Conservation (phyloP, 2,888 invertebrate species). For the Erynnis tages region DNA sequence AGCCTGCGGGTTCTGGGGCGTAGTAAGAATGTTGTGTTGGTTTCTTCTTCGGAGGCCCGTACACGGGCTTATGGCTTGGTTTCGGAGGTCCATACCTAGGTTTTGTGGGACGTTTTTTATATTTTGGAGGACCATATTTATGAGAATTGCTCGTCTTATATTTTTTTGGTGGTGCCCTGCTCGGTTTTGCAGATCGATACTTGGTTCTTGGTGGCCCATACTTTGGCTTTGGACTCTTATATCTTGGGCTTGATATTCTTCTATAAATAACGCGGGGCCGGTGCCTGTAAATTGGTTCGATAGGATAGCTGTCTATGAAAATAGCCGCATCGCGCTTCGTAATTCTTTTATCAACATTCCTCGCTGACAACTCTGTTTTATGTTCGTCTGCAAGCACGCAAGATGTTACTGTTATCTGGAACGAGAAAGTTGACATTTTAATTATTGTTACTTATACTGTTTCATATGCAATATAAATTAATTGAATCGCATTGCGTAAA, state of each 20-base stretch:
- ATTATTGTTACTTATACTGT: not conserved
- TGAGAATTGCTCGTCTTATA: constrained; percentile 43
- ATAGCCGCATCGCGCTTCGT: constrained; percentile 55
- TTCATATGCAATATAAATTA: no score
- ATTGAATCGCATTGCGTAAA: no score
- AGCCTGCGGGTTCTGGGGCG: constrained; percentile 47
- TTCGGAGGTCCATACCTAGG: constrained; percentile 44
- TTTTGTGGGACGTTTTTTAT: constrained; percentile 45
- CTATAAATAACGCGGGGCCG: constrained; percentile 58
- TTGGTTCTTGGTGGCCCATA: constrained; percentile 44
- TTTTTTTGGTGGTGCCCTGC: constrained; percentile 49
- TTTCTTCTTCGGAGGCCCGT: constrained; percentile 44
- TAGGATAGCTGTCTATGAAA: constrained; percentile 50
- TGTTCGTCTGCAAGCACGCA: constrained; percentile 42
- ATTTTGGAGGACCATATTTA: constrained; percentile 43
- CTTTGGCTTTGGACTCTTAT: constrained; percentile 42
- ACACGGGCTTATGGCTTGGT: constrained; percentile 39
- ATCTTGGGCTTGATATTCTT: constrained; percentile 45
- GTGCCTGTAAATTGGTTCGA: constrained; percentile 44
- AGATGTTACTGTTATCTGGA: constrained; percentile 62
- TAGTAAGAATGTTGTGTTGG: constrained; percentile 29
- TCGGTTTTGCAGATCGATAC: constrained; percentile 46
- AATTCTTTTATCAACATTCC: constrained; percentile 35
- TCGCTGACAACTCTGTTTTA: constrained; percentile 39
- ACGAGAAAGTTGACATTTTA: constrained; percentile 30